A percentile compares a stretch with the other conserved stretches of the same genome.
These are phyloP conservation scores for Aeoliscus strigatus DNA, from an alignment of 2,797 vertebrate genomes.

Conservation along the genomic window DNA sequence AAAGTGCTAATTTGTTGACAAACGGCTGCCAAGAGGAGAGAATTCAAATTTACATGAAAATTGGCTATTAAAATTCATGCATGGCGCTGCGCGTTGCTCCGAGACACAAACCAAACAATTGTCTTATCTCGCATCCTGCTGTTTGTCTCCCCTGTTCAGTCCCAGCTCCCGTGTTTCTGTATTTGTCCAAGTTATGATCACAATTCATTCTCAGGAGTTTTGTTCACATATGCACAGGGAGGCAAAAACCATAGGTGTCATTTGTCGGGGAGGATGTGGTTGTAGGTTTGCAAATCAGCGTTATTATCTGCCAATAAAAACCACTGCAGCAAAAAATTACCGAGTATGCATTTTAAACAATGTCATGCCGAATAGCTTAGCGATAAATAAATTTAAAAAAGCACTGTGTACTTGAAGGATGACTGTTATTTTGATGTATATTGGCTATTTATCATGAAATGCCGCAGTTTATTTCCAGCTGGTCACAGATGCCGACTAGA, in stretches of 20 bases:
- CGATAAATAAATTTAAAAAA: slow-evolving; percentile 1
- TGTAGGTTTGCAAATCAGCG: slow-evolving; percentile 9
- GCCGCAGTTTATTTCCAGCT: too few relatives aligned
- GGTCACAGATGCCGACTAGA: too few relatives aligned
- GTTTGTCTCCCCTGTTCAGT: slow-evolving; percentile 49
- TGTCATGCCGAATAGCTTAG: too few relatives aligned
- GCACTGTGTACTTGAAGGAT: background rate
- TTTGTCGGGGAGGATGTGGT: slow-evolving; percentile 17
- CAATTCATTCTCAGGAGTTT: slow-evolving; percentile 35
- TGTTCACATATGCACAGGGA: slow-evolving; percentile 22
- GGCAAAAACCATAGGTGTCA: slow-evolving; percentile 18
- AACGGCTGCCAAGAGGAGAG: slow-evolving; percentile 46
- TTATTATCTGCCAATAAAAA: slow-evolving; percentile 21
- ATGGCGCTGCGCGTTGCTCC: slow-evolving; percentile 44
- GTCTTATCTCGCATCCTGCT: slow-evolving; percentile 46
- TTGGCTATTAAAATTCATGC: slow-evolving; percentile 64
- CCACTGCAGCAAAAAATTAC: slow-evolving; percentile 21
- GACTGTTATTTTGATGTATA: too few relatives aligned
- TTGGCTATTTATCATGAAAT: background rate
- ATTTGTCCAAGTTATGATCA: slow-evolving; percentile 49
- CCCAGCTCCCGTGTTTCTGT: slow-evolving; percentile 33
- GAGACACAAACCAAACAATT: slow-evolving; percentile 62
- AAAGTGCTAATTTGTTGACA: slow-evolving; percentile 58
- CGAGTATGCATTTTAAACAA: slow-evolving; percentile 12
- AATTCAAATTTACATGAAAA: slow-evolving; percentile 68